These are phyloP conservation scores for Ramphastos sulfuratus DNA, from an alignment of 2,113 vertebrate species.

Conservation along the genomic window DNA sequence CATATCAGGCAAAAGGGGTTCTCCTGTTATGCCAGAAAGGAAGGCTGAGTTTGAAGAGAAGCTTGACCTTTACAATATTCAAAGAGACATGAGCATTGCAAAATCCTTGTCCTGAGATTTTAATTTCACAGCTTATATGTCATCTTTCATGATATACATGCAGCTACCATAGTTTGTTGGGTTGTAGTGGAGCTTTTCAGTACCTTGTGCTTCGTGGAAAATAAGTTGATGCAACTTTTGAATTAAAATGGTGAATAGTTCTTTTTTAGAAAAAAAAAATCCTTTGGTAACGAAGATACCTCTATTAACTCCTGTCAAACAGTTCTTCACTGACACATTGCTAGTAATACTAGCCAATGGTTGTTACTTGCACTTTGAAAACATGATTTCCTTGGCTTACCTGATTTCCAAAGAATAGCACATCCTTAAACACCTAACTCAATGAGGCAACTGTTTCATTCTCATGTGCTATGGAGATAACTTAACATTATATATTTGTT, in stretches of 20 bases:
- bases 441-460: neutral
- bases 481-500: neutral
- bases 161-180: neutral
- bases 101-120: neutral
- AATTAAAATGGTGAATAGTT: neutral
- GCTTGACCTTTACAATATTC: neutral
- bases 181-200: neutral
- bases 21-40: neutral
- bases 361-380: neutral
- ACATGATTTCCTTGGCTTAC: neutral
- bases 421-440: neutral
- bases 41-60: neutral
- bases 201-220: neutral
- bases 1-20: neutral
- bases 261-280: neutral
- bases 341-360: neutral
- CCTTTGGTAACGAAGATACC: neutral
- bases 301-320: neutral
- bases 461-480: neutral
- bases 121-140: neutral
- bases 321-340: neutral
- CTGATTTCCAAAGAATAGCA: neutral
- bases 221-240: neutral
- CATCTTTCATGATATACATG: neutral
- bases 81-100: neutral